phyloP scores from a whole-genome alignment of 2,888 invertebrate genomes.

The Pristionchus exspectatus region DNA sequence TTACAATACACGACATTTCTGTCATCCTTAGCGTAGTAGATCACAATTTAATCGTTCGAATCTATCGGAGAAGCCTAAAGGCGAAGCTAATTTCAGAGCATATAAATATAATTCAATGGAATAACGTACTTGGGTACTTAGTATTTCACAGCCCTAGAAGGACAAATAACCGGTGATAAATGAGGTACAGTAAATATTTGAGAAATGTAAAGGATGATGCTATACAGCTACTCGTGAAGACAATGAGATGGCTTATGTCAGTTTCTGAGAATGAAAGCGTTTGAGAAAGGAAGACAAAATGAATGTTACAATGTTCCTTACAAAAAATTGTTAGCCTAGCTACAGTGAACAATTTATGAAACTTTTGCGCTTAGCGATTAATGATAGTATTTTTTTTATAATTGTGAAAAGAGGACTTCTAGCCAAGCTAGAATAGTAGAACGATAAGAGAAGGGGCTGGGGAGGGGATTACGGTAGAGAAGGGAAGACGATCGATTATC shows the following conservation, averaged over 20 bases:
- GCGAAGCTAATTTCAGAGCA: neutral
- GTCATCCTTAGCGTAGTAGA: slow-evolving; percentile 37
- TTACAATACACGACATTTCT: slow-evolving; percentile 41
- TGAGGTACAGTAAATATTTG: neutral
- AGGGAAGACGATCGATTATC: neutral
- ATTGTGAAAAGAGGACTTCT: slow-evolving; percentile 9
- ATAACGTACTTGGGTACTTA: slow-evolving; percentile 27
- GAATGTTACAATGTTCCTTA: neutral
- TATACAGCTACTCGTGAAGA: slow-evolving; percentile 33
- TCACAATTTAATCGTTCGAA: neutral
- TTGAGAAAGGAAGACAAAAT: neutral
- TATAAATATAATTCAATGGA: slow-evolving; percentile 1
- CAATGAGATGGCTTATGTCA: neutral
- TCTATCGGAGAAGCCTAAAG: neutral
- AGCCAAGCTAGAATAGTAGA: slow-evolving; percentile 20
- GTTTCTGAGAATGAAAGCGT: slow-evolving; percentile 38
- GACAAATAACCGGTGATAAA: slow-evolving; percentile 5
- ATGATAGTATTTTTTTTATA: neutral
- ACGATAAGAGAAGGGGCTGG: neutral
- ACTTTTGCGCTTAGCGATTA: slow-evolving; percentile 22
- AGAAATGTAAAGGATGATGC: neutral
- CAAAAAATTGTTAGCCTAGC: neutral
- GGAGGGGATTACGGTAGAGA: neutral
- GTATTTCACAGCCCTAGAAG: slow-evolving; percentile 30
- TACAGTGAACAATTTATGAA: slow-evolving; percentile 18